Evolutionary conservation across 2,797 vertebrate species (phyloP).

Genomic region (Sebastes cheni): DNA sequence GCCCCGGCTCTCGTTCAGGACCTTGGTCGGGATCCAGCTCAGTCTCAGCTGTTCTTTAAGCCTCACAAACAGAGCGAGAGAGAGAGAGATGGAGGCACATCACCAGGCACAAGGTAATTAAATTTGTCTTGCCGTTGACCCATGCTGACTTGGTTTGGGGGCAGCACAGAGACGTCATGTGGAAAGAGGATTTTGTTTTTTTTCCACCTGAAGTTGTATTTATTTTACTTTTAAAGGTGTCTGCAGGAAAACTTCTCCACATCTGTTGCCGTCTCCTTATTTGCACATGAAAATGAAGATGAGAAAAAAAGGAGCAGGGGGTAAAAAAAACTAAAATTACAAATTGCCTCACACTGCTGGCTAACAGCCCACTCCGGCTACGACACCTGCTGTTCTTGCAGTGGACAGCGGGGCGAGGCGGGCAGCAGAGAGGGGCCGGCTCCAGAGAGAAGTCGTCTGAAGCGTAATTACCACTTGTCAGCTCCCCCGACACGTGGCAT

Average conservation of each 20-base stretch:
- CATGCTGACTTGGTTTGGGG: constrained; percentile 47
- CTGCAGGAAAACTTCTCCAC: constrained; percentile 1
- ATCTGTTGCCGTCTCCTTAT: constrained; percentile 16
- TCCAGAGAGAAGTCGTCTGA: constrained; percentile 63
- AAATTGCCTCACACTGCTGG: constrained; percentile 22
- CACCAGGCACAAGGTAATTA: constrained; percentile 58
- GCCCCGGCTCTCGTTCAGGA: constrained; percentile 64
- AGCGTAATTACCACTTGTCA: constrained; percentile 73
- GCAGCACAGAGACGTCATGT: constrained; percentile 18
- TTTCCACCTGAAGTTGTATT: constrained; percentile 23
- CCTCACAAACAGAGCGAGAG: constrained; percentile 60
- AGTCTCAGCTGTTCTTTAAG: constrained; percentile 49
- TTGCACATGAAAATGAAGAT: constrained; percentile 31
- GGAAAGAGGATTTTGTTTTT: not conserved
- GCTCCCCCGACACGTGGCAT: constrained; percentile 59
- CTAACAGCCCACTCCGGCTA: constrained; percentile 25
- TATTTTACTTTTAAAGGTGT: constrained; percentile 12
- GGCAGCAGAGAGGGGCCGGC: constrained; percentile 29
- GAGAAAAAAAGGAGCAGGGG: not conserved
- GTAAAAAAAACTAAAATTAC: not conserved
- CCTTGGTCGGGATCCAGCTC: constrained; percentile 48
- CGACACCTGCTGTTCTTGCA: constrained; percentile 58
- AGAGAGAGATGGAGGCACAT: constrained; percentile 60
- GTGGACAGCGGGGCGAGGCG: constrained; percentile 43
- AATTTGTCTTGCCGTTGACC: constrained; percentile 64